Conservation (phyloP, 2,888 invertebrate genomes). For the Poecilus cupreus region DNA sequence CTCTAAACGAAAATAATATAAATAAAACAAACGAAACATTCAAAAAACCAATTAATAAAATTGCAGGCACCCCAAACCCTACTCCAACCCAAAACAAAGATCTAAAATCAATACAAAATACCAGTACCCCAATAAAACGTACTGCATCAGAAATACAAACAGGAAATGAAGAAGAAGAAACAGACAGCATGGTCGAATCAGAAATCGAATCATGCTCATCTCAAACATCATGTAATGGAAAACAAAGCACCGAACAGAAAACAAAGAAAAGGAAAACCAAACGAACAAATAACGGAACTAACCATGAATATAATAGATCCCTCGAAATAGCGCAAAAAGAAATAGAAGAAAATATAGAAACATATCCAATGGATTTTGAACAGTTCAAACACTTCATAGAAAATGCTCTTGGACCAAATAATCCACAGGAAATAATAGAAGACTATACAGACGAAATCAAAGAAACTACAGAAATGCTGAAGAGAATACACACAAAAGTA, state of each 20-base stretch:
- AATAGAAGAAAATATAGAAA: background rate
- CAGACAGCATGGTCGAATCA: background rate
- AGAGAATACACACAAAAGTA: background rate
- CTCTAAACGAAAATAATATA: background rate
- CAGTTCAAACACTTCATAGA: background rate
- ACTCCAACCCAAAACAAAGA: background rate
- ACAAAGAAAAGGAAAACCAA: background rate
- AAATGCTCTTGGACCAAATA: background rate
- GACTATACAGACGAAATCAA: background rate
- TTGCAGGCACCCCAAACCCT: background rate
- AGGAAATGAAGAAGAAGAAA: background rate
- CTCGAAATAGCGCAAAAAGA: background rate
- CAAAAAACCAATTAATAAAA: background rate
- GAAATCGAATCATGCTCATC: background rate
- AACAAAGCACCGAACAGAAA: background rate
- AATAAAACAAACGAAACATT: background rate
- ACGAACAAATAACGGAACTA: background rate
- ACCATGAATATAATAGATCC: background rate
- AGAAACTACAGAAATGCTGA: background rate
- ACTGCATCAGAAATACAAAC: background rate
- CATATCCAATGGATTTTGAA: background rate
- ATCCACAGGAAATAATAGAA: background rate
- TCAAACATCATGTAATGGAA: background rate
- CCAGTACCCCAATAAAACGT: background rate
- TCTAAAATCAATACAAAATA: background rate